A percentile compares a stretch with the other conserved stretches of the same genome.
Evolutionary conservation across 1,140 invertebrate species (phyloP).

Genomic region (Drosophila navojoa): DNA sequence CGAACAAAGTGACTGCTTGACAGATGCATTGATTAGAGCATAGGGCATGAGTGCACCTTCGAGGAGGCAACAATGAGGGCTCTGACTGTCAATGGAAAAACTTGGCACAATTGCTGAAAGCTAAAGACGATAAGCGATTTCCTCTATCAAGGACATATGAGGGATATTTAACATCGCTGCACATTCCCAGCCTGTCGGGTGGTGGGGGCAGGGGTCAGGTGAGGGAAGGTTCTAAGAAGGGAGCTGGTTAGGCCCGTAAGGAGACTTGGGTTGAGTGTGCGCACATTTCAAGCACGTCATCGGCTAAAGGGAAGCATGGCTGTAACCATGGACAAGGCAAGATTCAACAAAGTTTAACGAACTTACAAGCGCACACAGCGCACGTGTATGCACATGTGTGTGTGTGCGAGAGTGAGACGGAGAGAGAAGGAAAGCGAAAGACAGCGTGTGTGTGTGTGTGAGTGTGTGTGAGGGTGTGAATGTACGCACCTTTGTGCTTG

Average conservation of each 20-base stretch:
- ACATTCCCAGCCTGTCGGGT: conserved; percentile 22
- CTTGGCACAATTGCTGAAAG: conserved; percentile 27
- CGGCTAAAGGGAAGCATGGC: conserved; percentile 56
- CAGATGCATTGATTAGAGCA: conserved; percentile 34
- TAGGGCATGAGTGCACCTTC: conserved; percentile 4
- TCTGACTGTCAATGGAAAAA: conserved; percentile 42
- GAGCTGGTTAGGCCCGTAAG: neutral
- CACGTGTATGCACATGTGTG: neutral
- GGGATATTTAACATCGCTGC: conserved; percentile 62
- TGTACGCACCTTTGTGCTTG: conserved; percentile 54
- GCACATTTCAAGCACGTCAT: conserved; percentile 63
- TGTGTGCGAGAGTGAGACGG: neutral
- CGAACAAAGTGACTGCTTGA: too few species aligned
- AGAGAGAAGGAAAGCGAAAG: neutral
- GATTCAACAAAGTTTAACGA: conserved; percentile 73
- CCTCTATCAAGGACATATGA: conserved; percentile 53
- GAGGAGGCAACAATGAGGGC: conserved; percentile 13
- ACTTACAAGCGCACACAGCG: conserved; percentile 38
- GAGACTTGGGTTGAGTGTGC: conserved; percentile 51
- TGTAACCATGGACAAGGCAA: conserved; percentile 20
- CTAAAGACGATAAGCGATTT: conserved; percentile 36
- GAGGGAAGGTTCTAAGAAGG: too few species aligned
- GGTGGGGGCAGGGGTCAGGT: too few species aligned
- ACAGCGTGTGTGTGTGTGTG: neutral
- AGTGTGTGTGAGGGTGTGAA: conserved; percentile 21